Evolutionary conservation across 2,888 invertebrate species (phyloP).

Genomic region (Plagiodera versicolora): DNA sequence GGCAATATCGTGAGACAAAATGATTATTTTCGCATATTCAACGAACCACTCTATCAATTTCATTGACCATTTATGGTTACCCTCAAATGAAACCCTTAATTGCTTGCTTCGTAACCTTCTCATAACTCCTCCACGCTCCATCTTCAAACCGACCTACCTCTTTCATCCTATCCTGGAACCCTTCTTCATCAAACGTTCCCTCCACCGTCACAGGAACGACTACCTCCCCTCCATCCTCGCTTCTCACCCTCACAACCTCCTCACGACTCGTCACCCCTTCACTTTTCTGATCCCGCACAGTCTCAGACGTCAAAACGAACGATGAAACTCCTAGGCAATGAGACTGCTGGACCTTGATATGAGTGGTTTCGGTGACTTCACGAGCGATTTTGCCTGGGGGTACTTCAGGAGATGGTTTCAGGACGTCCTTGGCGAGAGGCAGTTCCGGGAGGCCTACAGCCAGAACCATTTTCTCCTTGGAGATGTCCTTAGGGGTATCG

Average conservation of each 20-base stretch:
- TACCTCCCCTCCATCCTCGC: conserved; percentile 28
- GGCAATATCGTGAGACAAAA: too few relatives aligned
- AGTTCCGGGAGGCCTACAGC: conserved; percentile 53
- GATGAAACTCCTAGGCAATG: conserved; percentile 59
- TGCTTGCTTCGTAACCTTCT: conserved; percentile 61
- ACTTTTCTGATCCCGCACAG: conserved; percentile 51
- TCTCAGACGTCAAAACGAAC: conserved; percentile 59
- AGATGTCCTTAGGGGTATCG: conserved; percentile 44
- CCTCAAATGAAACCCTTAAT: conserved; percentile 60
- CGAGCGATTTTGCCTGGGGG: conserved; percentile 57
- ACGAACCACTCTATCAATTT: too few relatives aligned
- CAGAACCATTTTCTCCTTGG: conserved; percentile 55
- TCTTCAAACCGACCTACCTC: conserved; percentile 56
- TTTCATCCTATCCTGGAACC: conserved; percentile 53
- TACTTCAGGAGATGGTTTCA: conserved; percentile 52
- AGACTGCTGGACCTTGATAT: conserved; percentile 58
- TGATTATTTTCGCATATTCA: too few relatives aligned
- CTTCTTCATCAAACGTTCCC: conserved; percentile 46
- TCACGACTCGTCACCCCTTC: conserved; percentile 33
- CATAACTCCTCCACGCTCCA: conserved; percentile 57
- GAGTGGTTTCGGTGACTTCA: conserved; percentile 59
- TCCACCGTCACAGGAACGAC: conserved; percentile 23
- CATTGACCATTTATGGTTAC: too few relatives aligned
- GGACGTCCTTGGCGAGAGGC: conserved; percentile 46
- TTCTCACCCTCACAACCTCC: conserved; percentile 30